Conservation (phyloP, 2,113 vertebrate species). For the Leucoraja erinaceus region DNA sequence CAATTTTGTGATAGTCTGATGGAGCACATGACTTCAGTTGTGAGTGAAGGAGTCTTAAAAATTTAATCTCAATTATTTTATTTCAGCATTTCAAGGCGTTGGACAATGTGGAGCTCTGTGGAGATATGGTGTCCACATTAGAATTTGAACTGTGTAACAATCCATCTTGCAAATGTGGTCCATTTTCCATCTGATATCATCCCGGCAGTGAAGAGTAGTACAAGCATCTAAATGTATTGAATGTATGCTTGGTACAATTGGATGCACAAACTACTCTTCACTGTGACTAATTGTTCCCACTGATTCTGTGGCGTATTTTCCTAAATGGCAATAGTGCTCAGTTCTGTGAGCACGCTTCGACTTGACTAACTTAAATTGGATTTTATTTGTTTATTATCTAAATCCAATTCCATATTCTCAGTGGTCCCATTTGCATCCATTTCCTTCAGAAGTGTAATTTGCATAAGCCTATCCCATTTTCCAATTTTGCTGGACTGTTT, state of each 20-base stretch:
- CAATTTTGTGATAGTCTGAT: not conserved
- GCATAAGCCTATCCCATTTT: not conserved
- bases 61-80: not conserved
- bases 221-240: no score
- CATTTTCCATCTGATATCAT: not conserved
- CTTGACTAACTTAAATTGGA: no score
- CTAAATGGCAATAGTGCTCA: not conserved
- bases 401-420: not conserved
- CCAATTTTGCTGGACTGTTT: no score
- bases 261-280: no score
- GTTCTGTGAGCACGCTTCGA: not conserved
- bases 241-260: not conserved
- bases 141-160: not conserved
- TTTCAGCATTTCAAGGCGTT: not conserved
- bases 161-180: not conserved
- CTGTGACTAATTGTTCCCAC: no score
- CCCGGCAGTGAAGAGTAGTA: no score
- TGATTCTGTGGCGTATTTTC: not conserved
- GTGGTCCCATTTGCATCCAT: not conserved
- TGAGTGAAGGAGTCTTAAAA: not conserved
- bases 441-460: not conserved
- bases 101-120: not conserved
- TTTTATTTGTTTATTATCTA: not conserved
- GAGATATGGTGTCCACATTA: not conserved
- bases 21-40: not conserved